phyloP scores from a whole-genome alignment of 2,113 vertebrate genomes.

The Sylvietta virens region DNA sequence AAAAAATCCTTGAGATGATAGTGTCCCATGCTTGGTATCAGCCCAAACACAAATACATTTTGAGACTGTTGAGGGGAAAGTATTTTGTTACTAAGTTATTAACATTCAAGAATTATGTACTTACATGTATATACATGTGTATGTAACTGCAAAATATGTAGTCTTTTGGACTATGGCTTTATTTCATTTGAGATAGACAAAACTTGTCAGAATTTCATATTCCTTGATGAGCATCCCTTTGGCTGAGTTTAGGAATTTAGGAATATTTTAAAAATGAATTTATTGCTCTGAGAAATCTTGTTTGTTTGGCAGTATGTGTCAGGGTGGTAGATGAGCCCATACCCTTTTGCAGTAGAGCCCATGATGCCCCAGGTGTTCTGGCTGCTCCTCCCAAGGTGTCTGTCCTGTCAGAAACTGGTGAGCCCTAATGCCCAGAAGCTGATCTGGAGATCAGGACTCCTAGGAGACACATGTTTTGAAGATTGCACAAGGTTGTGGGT shows the following conservation, averaged over 20 bases:
- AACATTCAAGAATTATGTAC: not conserved
- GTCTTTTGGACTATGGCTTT: not conserved
- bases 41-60: not conserved
- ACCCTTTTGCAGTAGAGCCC: not conserved
- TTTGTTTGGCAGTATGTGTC: not conserved
- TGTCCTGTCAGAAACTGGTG: not conserved
- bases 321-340: not conserved
- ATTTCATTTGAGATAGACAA: not conserved
- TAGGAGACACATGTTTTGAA: fast-evolving
- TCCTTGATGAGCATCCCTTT: not conserved
- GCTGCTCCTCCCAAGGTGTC: not conserved
- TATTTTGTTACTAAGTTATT: not conserved
- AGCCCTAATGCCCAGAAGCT: not conserved
- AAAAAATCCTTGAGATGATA: not conserved
- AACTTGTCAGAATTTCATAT: not conserved
- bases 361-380: fast-evolving
- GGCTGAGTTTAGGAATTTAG: not conserved
- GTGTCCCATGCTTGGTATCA: not conserved
- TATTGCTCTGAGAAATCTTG: not conserved
- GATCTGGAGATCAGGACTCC: not conserved
- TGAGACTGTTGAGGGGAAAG: not conserved
- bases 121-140: not conserved
- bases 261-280: not conserved
- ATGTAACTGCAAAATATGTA: not conserved
- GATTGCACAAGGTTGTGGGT: too few species aligned